Conservation (phyloP, 2,888 invertebrate species). For the Venustoraphidia nigricollis region DNA sequence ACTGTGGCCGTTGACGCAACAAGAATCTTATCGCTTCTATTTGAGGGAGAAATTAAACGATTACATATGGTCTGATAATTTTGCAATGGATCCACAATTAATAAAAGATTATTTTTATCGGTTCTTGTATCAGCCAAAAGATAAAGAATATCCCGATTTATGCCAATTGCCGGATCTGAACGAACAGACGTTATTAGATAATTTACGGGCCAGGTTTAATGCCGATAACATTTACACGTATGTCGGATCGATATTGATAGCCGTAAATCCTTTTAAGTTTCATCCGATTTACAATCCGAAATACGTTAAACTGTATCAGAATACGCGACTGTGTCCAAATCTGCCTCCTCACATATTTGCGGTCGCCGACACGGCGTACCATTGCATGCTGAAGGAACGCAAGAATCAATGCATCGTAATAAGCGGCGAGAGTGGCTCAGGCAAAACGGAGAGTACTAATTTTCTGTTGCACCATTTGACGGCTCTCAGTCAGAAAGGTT, state of each 20-base stretch:
- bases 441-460: constrained; percentile 94
- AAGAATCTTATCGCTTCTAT: constrained; percentile 60
- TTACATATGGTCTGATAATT: constrained; percentile 74
- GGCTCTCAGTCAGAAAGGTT: constrained; percentile 86
- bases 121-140: constrained; percentile 81
- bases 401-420: constrained; percentile 92
- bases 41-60: constrained; percentile 74
- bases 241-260: constrained; percentile 88
- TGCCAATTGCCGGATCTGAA: constrained; percentile 92
- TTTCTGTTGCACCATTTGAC: constrained; percentile 89
- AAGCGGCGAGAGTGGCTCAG: constrained; percentile 89
- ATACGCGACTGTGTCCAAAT: constrained; percentile 76
- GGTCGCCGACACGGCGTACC: constrained; percentile 86
- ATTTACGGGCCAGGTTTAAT: constrained; percentile 73
- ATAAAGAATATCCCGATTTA: constrained; percentile 88
- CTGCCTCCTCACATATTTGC: constrained; percentile 95
- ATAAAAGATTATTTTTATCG: constrained; percentile 85
- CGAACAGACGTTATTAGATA: constrained; percentile 82
- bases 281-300: constrained; percentile 97
- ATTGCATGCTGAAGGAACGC: constrained; percentile 82
- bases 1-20: constrained; percentile 58
- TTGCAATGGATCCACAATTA: constrained; percentile 79
- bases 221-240: constrained; percentile 93
- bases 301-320: constrained; percentile 91
- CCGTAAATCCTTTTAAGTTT: constrained; percentile 87